phyloP scores from a whole-genome alignment of 2,888 invertebrate genomes.

The Parasteatoda lunata region DNA sequence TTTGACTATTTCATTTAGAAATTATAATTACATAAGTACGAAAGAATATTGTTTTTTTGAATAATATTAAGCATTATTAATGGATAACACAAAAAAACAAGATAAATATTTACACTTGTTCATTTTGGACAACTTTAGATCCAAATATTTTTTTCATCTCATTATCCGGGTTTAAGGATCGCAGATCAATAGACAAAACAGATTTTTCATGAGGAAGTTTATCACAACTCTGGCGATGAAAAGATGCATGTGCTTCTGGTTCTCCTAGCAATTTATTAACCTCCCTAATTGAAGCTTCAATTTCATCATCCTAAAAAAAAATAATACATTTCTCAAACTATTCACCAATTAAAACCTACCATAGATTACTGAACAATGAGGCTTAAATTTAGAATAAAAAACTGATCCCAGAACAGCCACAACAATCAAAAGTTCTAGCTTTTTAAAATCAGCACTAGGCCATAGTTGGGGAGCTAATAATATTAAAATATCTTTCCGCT shows the following conservation, averaged over 20 bases:
- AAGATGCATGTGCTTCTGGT: conserved; percentile 46
- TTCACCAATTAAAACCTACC: no score
- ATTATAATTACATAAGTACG: no score
- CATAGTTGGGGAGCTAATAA: no score
- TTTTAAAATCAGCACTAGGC: no score
- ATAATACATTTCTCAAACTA: neutral
- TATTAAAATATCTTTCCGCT: no score
- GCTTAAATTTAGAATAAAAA: neutral
- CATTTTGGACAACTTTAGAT: conserved; percentile 83
- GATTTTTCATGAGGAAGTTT: conserved; percentile 73
- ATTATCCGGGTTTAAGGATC: conserved; percentile 85
- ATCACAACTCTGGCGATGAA: conserved; percentile 11
- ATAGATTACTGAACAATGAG: neutral
- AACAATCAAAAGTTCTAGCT: no score
- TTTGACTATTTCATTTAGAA: no score
- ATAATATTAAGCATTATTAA: no score
- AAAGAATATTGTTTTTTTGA: no score
- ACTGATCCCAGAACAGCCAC: no score
- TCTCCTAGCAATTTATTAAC: conserved; percentile 82
- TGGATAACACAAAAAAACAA: no score
- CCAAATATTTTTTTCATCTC: conserved; percentile 89
- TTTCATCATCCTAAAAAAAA: conserved; percentile 78
- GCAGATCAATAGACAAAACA: conserved; percentile 80
- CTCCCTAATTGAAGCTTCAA: conserved; percentile 81
- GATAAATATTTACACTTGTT: conserved; percentile 75